A percentile compares a stretch with the other conserved stretches of the same genome.
phyloP scores from a whole-genome alignment of 2,888 invertebrate genomes.

The Noctuana brunneofusca region DNA sequence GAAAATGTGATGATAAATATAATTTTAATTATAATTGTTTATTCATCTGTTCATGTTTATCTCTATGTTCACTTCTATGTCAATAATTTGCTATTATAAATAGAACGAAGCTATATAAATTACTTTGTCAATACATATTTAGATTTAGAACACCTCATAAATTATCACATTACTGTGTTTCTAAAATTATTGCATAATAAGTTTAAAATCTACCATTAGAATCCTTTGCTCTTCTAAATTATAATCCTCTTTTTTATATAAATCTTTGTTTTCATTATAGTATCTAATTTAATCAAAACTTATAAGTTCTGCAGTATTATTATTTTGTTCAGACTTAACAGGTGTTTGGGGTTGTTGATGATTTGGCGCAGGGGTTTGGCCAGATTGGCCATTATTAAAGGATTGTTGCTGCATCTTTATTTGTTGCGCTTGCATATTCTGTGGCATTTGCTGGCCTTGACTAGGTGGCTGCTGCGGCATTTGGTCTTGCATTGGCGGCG shows the following conservation, averaged over 20 bases:
- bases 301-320: conserved; percentile 89
- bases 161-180: conserved; percentile 26
- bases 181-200: conserved; percentile 30
- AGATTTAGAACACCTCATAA: conserved; percentile 23
- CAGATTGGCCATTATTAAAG: conserved; percentile 45
- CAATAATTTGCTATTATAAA: conserved; percentile 25
- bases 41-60: background rate
- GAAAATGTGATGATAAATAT: conserved; percentile 41
- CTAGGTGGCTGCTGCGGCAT: conserved; percentile 42
- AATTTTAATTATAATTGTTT: background rate
- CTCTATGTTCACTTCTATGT: conserved; percentile 25
- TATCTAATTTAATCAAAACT: conserved; percentile 86
- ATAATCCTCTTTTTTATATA: conserved; percentile 58
- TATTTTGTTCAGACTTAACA: conserved; percentile 70
- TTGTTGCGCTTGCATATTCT: conserved; percentile 41
- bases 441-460: conserved; percentile 42
- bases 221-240: conserved; percentile 36
- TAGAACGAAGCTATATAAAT: conserved; percentile 24
- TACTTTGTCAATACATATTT: conserved; percentile 28
- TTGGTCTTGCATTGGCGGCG: conserved; percentile 46
- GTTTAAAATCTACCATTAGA: conserved; percentile 35
- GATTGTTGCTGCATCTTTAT: conserved; percentile 46
- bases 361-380: conserved; percentile 44
- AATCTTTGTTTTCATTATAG: conserved; percentile 42
- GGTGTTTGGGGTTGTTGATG: conserved; percentile 56